Base-by-base conservation (phyloP, 2,797 vertebrate genomes). In the Sebastes diploproa region DNA sequence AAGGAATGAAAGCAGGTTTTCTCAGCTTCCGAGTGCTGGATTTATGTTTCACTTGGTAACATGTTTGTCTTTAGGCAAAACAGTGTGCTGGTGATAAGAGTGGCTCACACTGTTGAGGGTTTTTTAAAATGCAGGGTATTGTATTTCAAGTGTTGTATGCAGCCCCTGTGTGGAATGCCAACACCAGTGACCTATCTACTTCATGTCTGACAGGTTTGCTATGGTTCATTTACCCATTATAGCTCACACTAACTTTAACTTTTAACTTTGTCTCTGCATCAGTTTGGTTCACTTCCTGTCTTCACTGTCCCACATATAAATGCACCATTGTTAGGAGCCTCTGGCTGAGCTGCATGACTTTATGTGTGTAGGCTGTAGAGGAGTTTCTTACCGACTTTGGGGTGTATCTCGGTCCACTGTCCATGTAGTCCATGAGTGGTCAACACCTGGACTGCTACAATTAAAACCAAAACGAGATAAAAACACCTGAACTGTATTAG, bases 341-440 rank as follows among this genome's bases (percentile, higher is more conserved):
- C 38, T 42, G 38, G 38, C 38, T 42, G 38, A 42, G 38, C 38
- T 42, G 38, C 38, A 42, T 42, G 38, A 42, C 38, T 42, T 42
- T 42, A 16, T 16, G 38, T 42, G 38, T 42, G 6, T 6, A 25
- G 22, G 25, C 2, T 29, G 10, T 2, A 54, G 2, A 36, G 6
- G 10, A 5, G 7, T 10, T 56, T 52, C 93, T 90, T 84, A 95
- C 93, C 88, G 59, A 1, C 6, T 84, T 82, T 0, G 95, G 94
- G 6, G 87, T 92, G 92, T 96, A 96, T 46, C 89, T 93, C 82
- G 90, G 78, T 56, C 93, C 95, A 63, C 90, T 86, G 68, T 95
- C 87, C 89, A 95, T 93, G 77, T 91, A 93, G 42, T 96, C 95
- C 95, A 96, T 95, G 34, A 38, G 23, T 38, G 50, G 4, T 36